Evolutionary conservation across 2,113 vertebrate species (phyloP), one percentile per base, ranked within the genome.

Genomic region (Pelmatolapia mariae): DNA sequence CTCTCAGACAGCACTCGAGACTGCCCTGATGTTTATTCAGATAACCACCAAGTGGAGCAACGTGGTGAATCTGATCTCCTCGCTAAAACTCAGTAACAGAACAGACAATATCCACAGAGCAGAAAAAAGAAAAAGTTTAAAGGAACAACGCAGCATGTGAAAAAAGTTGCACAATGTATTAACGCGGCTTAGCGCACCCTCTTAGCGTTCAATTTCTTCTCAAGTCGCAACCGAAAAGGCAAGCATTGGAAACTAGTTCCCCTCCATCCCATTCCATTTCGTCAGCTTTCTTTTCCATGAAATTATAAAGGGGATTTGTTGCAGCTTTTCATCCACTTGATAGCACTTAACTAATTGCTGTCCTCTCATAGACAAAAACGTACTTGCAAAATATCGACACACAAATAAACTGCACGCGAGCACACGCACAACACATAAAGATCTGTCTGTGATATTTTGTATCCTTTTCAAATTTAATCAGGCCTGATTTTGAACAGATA

Each of bases 311-410:
- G 80, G 94, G 91, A 94, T 94, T 94, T 91, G 93, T 94, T 92
- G 92, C 95, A 96, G 93, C 91, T 96, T 96, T 96, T 95, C 93
- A 95, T 96, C 95, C 95, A 95, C 95, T 96, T 95, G 93, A 96
- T 94, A 95, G 93, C 93, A 96, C 94, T 95, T 95, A 94, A 95
- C 93, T 96, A 96, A 96, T 95, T 96, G 94, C 93, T 91, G 87
- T 93, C 85, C 87, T 91, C 90, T 94, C 89, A 92, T 83, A 88
- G 89, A 86, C 91, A 92, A 91, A 94, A 92, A 86, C 16, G 57
- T 66, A 91, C 71, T 90, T 56, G 84, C 90, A 92, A 93, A 90
- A 92, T 83, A 89, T 33, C 80, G 61, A 84, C 84, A 81, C 87
- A 91, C 88, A 92, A 82, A 92, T 91, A 89, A 89, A 66, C 31